These are phyloP conservation scores for Gonioctena quinquepunctata DNA, from an alignment of 1,140 invertebrate species.

Conservation along the genomic window DNA sequence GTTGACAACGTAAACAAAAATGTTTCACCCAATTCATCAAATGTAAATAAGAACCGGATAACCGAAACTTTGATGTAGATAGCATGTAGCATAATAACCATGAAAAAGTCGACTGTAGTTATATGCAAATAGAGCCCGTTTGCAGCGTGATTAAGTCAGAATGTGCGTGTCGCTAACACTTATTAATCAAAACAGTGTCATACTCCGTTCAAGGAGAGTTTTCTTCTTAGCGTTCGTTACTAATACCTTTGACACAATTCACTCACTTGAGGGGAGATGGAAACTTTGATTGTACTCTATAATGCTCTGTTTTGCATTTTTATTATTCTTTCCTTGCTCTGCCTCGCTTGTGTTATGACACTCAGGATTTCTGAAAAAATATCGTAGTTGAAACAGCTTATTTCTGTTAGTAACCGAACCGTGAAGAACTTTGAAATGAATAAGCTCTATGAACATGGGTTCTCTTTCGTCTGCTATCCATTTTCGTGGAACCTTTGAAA, in stretches of 20 bases:
- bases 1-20: background rate
- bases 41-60: background rate
- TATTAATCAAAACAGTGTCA: constrained; percentile 48
- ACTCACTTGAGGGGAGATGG: constrained; percentile 48
- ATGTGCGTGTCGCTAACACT: constrained; percentile 50
- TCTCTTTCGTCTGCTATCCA: no score
- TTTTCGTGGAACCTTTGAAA: no score
- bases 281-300: constrained; percentile 43
- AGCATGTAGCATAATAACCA: constrained; percentile 31
- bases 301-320: constrained; percentile 50
- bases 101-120: constrained; percentile 30
- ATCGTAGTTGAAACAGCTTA: no score
- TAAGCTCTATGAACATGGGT: no score
- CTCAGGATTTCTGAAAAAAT: no score
- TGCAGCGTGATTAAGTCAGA: constrained; percentile 49
- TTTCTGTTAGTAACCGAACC: no score
- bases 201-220: constrained; percentile 26
- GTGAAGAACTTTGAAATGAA: no score
- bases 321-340: constrained; percentile 36
- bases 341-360: no score
- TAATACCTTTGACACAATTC: constrained; percentile 43
- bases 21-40: background rate
- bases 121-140: constrained; percentile 46
- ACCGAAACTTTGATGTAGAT: background rate
- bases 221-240: constrained; percentile 39